Conservation (phyloP, 2,888 invertebrate genomes). For the Synanthedon tipuliformis region DNA sequence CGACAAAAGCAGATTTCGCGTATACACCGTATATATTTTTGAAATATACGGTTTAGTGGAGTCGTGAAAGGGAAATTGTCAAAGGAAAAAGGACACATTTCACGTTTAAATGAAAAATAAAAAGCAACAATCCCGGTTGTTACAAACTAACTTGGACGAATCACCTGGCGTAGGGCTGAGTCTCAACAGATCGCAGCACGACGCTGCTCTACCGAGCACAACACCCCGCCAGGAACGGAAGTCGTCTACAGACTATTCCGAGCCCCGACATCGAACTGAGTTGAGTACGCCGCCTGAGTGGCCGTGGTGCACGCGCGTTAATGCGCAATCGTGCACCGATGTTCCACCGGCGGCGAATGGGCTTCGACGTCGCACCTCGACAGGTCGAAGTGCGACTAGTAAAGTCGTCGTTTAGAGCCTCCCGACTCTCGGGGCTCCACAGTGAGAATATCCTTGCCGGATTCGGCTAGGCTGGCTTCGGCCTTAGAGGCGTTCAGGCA, state of each 20-base stretch:
- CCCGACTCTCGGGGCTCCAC: conserved; percentile 25
- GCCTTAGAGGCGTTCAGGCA: neutral
- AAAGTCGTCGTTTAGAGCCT: conserved; percentile 30
- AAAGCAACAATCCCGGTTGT: conserved; percentile 4
- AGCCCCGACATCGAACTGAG: conserved; percentile 36
- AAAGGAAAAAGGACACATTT: no score
- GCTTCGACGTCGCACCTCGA: no score
- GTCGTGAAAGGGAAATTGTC: no score
- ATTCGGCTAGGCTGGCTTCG: neutral
- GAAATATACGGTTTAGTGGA: no score
- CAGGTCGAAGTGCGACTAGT: no score
- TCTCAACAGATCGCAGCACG: conserved; percentile 72
- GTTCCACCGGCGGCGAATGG: no score
- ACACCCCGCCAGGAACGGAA: neutral
- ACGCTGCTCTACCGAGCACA: conserved; percentile 1
- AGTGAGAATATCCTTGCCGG: neutral
- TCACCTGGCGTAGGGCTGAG: conserved; percentile 52
- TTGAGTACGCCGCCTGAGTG: no score
- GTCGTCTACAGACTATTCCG: conserved; percentile 46
- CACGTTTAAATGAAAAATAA: no score
- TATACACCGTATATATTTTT: no score
- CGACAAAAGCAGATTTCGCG: no score
- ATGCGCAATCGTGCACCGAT: no score
- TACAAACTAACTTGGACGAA: neutral
- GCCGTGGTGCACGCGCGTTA: no score